phyloP scores from a whole-genome alignment of 2,888 invertebrate genomes.

The Clanis bilineata region DNA sequence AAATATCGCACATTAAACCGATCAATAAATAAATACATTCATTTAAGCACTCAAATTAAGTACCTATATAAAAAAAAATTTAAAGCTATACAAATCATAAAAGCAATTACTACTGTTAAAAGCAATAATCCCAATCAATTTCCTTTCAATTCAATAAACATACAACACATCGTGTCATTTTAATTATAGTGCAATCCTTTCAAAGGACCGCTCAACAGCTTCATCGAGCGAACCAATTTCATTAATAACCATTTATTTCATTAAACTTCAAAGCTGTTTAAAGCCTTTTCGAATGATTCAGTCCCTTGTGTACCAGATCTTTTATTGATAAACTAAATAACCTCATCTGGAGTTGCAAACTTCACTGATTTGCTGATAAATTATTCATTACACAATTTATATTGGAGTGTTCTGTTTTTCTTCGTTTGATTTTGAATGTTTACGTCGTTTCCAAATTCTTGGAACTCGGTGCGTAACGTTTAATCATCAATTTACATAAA shows the following conservation, averaged over 20 bases:
- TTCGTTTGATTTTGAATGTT: slow-evolving; percentile 12
- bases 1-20: no score
- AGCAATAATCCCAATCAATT: not conserved
- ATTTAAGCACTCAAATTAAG: no score
- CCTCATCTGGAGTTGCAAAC: slow-evolving; percentile 5
- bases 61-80: no score
- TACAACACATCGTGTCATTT: not conserved
- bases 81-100: no score
- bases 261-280: slow-evolving; percentile 7
- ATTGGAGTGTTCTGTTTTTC: slow-evolving; percentile 13
- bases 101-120: not conserved
- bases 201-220: not conserved
- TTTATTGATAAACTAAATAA: slow-evolving; percentile 13
- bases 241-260: slow-evolving; percentile 6
- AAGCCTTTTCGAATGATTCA: slow-evolving; percentile 7
- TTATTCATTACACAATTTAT: slow-evolving; percentile 9
- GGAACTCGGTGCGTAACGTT: not conserved
- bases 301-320: slow-evolving; percentile 3
- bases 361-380: slow-evolving; percentile 9
- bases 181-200: not conserved
- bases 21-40: no score
- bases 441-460: not conserved
- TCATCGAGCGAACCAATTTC: not conserved
- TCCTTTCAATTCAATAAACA: not conserved
- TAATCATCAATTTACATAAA: slow-evolving; percentile 6